Evolutionary conservation across 2,888 invertebrate genomes (phyloP), one percentile per base, ranked within the genome.

Genomic region (Pandemis corylana): DNA sequence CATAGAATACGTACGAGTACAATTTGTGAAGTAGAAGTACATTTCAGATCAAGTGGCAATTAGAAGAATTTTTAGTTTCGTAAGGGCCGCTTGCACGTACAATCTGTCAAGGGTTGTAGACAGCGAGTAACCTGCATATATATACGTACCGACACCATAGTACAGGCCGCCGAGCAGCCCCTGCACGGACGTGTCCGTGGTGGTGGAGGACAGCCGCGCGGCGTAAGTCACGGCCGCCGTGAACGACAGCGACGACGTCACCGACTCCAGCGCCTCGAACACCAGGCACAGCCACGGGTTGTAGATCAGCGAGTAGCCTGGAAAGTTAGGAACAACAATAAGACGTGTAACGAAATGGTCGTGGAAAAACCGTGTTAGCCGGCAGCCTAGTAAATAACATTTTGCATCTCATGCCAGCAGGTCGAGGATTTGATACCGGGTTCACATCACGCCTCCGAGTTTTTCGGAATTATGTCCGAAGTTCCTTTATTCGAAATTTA

Each of bases 141-240:
- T 1, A 15, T 75, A 84, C 93, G 87, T 85, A 96, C 97, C 97
- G 75, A 97, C 96, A 80, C 97, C 97, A 84, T 96, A 97, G 85
- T 97, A 97, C n/a, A 97, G 89, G 20, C 97, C 97, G n/a, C 97
- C 97, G 12, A 97, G 92, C 77, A 97, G 91, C 13, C 97, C 97
- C 87, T 97, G 97, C 78, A 97, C 96, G 13, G 96, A 97, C 9
- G 96, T 96, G 81, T 97, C 97, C 0, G 97, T 97, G 59, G 96
- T 96, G 67, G 96, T 95, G 4, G 96, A 96, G 1, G 97, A 97
- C 7, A 97, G 92, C 72, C 96, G 95, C 0, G 97, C 97, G 0
- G 97, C 97, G 84, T 97, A 97, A 67, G 97, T 97, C 49, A 97
- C 96, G 28, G 97, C 97, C 0, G 97, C 97, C 0, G 97, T 97